Conservation (phyloP, 2,888 invertebrate species). For the Tiphia femorata region DNA sequence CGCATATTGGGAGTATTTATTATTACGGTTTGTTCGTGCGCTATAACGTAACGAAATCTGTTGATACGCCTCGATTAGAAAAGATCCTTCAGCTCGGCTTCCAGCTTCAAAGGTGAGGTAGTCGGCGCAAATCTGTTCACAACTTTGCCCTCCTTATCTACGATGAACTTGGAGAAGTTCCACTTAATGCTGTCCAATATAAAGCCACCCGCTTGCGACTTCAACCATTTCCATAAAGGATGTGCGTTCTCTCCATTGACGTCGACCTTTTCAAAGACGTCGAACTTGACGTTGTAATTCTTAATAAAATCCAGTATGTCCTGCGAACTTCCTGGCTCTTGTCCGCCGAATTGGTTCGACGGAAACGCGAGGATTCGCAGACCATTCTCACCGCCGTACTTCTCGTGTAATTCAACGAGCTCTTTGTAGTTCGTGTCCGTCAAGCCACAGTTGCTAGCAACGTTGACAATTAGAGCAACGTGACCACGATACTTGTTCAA, state of each 20-base stretch:
- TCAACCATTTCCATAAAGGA: constrained; percentile 69
- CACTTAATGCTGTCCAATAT: constrained; percentile 81
- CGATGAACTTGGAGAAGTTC: constrained; percentile 88
- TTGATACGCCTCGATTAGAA: constrained; percentile 32
- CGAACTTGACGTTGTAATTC: constrained; percentile 62
- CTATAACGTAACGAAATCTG: not conserved
- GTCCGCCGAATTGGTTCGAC: constrained; percentile 76
- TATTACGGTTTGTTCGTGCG: not conserved
- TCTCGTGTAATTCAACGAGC: constrained; percentile 79
- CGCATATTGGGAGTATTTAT: too few relatives aligned
- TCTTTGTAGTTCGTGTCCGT: constrained; percentile 86
- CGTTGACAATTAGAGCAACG: constrained; percentile 87
- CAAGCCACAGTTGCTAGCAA: constrained; percentile 88
- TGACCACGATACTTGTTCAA: constrained; percentile 84
- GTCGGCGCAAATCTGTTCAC: constrained; percentile 75
- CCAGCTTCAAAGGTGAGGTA: constrained; percentile 70
- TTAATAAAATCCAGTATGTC: constrained; percentile 61
- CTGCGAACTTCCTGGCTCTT: constrained; percentile 66
- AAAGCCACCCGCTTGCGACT: constrained; percentile 67
- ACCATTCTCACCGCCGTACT: constrained; percentile 77
- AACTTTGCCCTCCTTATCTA: constrained; percentile 78
- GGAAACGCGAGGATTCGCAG: constrained; percentile 78
- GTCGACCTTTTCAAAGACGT: constrained; percentile 64
- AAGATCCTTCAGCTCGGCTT: constrained; percentile 69
- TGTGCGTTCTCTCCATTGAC: constrained; percentile 68